Base-by-base conservation (phyloP, 1,140 invertebrate species). In the Zaprionus nigranus region DNA sequence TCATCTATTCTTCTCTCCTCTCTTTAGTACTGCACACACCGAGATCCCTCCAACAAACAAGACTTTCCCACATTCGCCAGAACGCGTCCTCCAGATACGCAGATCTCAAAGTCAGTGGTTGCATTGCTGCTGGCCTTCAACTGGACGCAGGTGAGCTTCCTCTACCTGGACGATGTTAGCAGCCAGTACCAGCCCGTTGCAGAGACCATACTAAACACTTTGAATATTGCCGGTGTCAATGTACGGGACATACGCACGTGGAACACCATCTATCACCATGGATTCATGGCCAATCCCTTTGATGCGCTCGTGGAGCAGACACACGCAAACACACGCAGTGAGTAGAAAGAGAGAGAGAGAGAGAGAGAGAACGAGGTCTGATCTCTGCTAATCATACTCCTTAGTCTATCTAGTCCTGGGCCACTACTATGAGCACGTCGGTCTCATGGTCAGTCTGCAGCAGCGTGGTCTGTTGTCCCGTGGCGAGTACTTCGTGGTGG, bases 351-450 rank as follows among this genome's bases (percentile, higher is more conserved):
- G 4, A 26, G 24, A 24, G 24, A 24, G 3, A 26, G 4, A 26
- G 24, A 4, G 6, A 15, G 13, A 5, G 6, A 12, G 11, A n/a
- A 12, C 9, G 15, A 1, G 20, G 2, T 9, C 2, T 7, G 5
- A 2, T 1, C 36, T 28, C 5, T 17, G 17, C 46, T 26, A 11
- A 40, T 46, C 26, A 9, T 36, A 9, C 22, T 17, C 15, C 94
- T 13, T 51, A 99, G 98, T 99, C 93, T 99, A 99, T 93, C 95
- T 99, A 1, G 96, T 98, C 38, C 94, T 99, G 65, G 98, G 98
- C 5, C 95, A 97, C 84, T 96, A 97, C 82, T 96, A 97, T 82
- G 97, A 98, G 80, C 97, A 98, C 81, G 94, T 97, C 43, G 97
- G 97, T 5, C 93, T 98, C 1, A 95, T 98, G 94, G 93, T 97